A percentile compares a stretch with the other conserved stretches of the same genome.
Conservation (phyloP, 2,113 vertebrate genomes). For the Megaceryle torquata region DNA sequence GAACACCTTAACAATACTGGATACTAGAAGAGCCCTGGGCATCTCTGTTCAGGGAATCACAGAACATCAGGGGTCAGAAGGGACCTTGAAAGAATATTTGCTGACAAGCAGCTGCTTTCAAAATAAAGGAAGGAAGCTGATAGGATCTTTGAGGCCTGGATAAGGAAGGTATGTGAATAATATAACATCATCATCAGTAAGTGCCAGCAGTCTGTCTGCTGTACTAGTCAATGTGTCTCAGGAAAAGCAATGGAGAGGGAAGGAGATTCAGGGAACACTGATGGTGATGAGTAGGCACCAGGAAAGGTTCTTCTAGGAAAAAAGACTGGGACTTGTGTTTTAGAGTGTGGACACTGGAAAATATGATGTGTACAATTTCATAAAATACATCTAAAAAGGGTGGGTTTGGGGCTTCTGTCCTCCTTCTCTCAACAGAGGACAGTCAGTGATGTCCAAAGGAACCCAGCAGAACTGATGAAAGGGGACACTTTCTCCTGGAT, state of each 20-base stretch:
- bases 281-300: not conserved
- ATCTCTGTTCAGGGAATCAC: not conserved
- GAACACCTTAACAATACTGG: not conserved
- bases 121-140: not conserved
- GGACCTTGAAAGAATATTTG: too few relatives aligned
- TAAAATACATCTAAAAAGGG: not conserved
- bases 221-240: accelerated
- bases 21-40: not conserved
- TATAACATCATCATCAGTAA: too few relatives aligned
- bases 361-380: not conserved
- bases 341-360: not conserved
- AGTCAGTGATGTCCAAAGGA: not conserved
- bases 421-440: not conserved
- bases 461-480: not conserved
- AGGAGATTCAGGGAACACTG: not conserved
- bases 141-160: not conserved
- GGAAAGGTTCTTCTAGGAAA: not conserved
- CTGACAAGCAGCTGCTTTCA: too few relatives aligned
- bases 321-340: not conserved
- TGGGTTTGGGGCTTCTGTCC: not conserved
- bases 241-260: not conserved
- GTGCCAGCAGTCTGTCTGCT: not conserved
- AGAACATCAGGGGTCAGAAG: too few relatives aligned
- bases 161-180: not conserved
- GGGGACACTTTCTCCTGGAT: not conserved